Evolutionary conservation across 2,113 vertebrate species (phyloP).

Genomic region (Chitala chitala): DNA sequence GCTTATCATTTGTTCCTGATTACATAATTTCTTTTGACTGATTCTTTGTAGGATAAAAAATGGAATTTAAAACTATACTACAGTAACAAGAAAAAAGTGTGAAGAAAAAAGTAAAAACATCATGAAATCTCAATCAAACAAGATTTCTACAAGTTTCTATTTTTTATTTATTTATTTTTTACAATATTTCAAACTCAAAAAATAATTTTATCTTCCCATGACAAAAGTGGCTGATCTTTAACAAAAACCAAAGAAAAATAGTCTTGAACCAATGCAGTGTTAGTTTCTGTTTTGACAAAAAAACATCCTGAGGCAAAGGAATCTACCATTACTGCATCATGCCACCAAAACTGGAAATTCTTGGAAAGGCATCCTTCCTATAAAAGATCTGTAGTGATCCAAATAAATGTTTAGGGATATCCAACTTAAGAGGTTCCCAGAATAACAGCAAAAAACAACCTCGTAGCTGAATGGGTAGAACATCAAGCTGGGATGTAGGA

Average conservation of each 20-base stretch:
- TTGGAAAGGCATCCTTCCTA: constrained; percentile 1
- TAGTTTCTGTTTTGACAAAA: background rate
- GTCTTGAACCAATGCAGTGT: background rate
- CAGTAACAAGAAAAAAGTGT: too few species aligned
- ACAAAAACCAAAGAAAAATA: background rate
- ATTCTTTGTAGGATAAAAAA: background rate
- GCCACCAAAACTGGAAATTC: background rate
- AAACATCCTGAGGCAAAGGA: background rate
- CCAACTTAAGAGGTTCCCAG: background rate
- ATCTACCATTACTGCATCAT: background rate
- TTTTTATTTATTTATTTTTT: background rate
- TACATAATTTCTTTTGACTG: background rate
- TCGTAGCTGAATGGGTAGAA: too few species aligned
- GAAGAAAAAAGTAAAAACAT: too few species aligned
- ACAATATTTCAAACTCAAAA: background rate
- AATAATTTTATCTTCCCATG: background rate
- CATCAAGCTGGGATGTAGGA: too few species aligned
- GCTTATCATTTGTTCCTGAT: background rate
- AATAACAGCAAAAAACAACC: background rate
- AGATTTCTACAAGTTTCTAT: too few species aligned
- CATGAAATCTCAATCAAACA: too few species aligned
- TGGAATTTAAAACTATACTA: too few species aligned
- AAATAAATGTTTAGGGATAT: constrained; percentile 10
- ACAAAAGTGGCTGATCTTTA: background rate
- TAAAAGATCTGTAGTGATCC: background rate